Evolutionary conservation across 2,797 vertebrate species (phyloP), one percentile per base, ranked within the genome.

Genomic region (Mus caroli): DNA sequence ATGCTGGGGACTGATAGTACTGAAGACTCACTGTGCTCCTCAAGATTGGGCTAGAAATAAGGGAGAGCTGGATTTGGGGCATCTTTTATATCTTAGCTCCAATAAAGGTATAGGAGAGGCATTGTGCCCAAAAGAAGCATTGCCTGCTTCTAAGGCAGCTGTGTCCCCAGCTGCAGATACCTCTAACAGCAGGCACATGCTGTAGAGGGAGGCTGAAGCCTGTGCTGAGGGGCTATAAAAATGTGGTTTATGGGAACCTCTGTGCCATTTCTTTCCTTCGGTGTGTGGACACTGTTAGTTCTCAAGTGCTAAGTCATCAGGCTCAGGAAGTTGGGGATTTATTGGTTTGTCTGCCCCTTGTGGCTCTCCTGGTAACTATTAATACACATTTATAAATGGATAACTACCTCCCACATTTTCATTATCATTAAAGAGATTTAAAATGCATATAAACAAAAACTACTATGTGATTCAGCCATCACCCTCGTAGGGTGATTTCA

Each of bases 1-100:
- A 52, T 3, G 4, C 2, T 0, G 4, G 62, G 62, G 50, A 17
- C 20, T 22, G 50, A 10, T 3, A 69, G 24, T 69, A 90, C 97
- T 93, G 14, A 85, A 87, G 62, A 15, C 37, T 60, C 26, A 37
- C 64, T 56, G 3, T 19, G 37, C 13, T 92, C 26, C 40, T 12
- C 13, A 28, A 94, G 84, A 50, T n/a, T 87, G 37, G 17, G 60
- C 24, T 52, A 60, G 93, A 78, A 64, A 90, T 73, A 37, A 88
- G 75, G 80, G 85, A 88, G 40, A 80, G 67, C 69, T 84, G 64
- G 62, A 6, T 6, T 2, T 92, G 64, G 71, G 67, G 85, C 11
- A 67, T 82, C 52, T 43, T 77, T 40, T 2, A 43, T n/a, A 93
- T 58, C 50, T 31, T 20, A 83, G 40, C 69, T 62, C 20, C 14